Evolutionary conservation across 2,797 vertebrate genomes (phyloP), one percentile per base, ranked within the genome.

Genomic region (Echiichthys vipera): DNA sequence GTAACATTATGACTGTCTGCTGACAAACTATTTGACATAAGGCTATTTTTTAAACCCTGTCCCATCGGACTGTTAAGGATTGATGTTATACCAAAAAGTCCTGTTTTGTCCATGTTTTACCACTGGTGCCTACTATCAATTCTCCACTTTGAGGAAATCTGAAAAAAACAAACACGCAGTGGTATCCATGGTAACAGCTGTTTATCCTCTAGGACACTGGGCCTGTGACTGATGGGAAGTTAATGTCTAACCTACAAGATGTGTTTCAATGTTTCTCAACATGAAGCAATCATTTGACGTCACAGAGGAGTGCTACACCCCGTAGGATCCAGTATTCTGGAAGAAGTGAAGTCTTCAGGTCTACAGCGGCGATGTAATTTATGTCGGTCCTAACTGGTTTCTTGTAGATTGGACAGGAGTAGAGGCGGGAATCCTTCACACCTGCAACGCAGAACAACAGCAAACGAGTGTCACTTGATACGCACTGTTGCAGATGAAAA

Each of bases 381-480:
- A 94, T 37, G 77, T 97, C 96, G 0, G 95, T 98, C 75, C 97
- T 92, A 6, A 94, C 85, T 0, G 95, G 94, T 87, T 98, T 99
- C 90, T 98, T 99, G 77, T 99, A 99, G 84, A 99, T 87, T 0
- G 98, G 97, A 77, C 97, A 98, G 2, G 94, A 96, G 84, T 99
- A 99, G 42, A 96, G 82, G 18, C 86, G 86, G 12, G 91, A 67
- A 89, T 98, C 96, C 90, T 94, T 97, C 45, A 85, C 70, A 71
- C 91, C 95, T 95, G 83, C 17, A 82, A 32, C 20, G 65, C 4
- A 69, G 25, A 78, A 22, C 58, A 71, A 42, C 7, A 67, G 27
- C 18, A 30, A 42, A 61, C 1, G 45, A 32, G 8, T 30, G 24
- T 13, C 4, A 45, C 0, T 27, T 40, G 14, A 30, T 40, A 11